These are phyloP conservation scores for Electrona antarctica DNA, from an alignment of 2,113 vertebrate species.

Conservation along the genomic window DNA sequence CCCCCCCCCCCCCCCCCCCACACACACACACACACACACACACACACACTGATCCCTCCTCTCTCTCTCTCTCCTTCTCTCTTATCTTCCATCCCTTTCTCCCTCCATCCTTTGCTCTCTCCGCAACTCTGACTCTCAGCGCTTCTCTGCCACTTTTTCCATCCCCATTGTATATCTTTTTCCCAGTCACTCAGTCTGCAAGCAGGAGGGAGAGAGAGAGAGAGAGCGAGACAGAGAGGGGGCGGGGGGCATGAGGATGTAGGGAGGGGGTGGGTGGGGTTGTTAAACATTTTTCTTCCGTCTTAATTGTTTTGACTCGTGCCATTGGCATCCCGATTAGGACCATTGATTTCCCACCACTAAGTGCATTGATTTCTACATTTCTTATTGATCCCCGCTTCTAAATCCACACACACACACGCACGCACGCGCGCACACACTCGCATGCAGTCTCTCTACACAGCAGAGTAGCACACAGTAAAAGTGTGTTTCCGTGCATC, in stretches of 20 bases:
- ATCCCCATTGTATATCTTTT: too few species aligned
- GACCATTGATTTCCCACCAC: constrained; percentile 93
- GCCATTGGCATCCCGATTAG: constrained; percentile 98
- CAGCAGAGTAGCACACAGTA: constrained; percentile 22
- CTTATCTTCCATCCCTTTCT: constrained; percentile 26
- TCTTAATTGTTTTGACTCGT: constrained; percentile 98
- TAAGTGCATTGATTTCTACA: constrained; percentile 98
- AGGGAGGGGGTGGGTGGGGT: constrained; percentile 53
- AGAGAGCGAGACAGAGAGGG: too few species aligned
- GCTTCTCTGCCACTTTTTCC: too few species aligned
- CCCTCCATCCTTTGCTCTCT: constrained; percentile 43
- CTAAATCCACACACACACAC: constrained; percentile 89
- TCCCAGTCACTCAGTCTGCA: too few species aligned
- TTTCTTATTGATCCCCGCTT: constrained; percentile 95
- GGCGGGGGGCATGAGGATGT: constrained; percentile 51
- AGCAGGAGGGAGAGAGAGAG: constrained; percentile 10
- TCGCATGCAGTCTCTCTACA: constrained; percentile 1
- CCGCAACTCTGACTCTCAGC: neutral
- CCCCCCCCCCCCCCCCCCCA: neutral
- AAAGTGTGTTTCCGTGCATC: constrained; percentile 4
- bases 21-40: too few species aligned
- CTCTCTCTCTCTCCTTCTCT: constrained; percentile 39
- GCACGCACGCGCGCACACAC: constrained; percentile 42
- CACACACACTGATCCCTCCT: neutral
- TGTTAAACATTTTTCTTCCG: constrained; percentile 94